Percentiles rank a stretch among this genome's conserved stretches.
Conservation (phyloP, 2,797 vertebrate genomes). For the Helostoma temminkii region DNA sequence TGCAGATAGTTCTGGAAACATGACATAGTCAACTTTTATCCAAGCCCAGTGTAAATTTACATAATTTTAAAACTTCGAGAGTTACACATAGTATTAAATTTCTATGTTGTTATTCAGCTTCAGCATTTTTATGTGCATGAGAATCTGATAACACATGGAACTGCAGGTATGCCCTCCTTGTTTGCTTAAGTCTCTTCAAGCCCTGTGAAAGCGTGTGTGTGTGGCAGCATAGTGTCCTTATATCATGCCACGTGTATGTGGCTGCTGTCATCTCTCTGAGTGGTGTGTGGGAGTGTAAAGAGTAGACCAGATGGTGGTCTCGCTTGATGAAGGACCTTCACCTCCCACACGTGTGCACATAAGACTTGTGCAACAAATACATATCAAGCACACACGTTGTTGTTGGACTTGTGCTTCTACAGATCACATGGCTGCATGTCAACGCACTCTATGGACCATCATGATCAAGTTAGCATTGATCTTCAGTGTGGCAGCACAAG, state of each 20-base stretch:
- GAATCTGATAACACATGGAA: background rate
- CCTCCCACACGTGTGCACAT: conserved; percentile 37
- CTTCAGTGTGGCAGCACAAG: conserved; percentile 37
- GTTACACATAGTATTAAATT: background rate
- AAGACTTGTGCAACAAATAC: conserved; percentile 3
- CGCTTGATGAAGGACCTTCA: conserved; percentile 70
- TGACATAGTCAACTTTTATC: too few species aligned
- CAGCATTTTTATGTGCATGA: background rate
- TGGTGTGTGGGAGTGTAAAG: conserved; percentile 70
- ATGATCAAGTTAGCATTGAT: conserved; percentile 58
- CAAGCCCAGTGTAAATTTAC: too few species aligned
- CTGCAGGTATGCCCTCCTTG: conserved; percentile 1
- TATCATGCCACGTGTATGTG: conserved; percentile 52
- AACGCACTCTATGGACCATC: conserved; percentile 57
- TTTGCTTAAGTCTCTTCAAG: background rate
- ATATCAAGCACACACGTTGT: conserved; percentile 35
- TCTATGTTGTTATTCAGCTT: conserved; percentile 14
- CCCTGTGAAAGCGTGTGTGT: conserved; percentile 15
- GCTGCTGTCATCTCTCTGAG: conserved; percentile 68
- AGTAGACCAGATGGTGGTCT: conserved; percentile 75
- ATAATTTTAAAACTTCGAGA: background rate
- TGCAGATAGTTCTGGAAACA: too few species aligned
- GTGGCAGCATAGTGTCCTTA: conserved; percentile 12
- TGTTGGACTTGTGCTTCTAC: conserved; percentile 39
- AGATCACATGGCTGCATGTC: conserved; percentile 67